A percentile compares a stretch with the other conserved stretches of the same genome.
These are phyloP conservation scores for Falco punctatus DNA, from an alignment of 2,113 vertebrate genomes.

Conservation along the genomic window DNA sequence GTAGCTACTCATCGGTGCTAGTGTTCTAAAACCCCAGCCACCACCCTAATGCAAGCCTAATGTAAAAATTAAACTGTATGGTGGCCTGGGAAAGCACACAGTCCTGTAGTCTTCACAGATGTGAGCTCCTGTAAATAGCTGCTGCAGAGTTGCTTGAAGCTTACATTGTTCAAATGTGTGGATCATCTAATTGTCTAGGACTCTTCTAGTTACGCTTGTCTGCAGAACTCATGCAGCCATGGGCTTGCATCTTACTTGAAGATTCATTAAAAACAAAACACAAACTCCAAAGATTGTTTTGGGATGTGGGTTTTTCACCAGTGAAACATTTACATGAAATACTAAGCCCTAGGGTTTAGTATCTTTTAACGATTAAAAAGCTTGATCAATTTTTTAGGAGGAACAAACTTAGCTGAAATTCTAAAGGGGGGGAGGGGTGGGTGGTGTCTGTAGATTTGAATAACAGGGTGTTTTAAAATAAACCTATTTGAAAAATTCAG, in stretches of 20 bases:
- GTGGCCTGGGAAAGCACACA: not conserved
- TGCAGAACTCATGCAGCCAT: not conserved
- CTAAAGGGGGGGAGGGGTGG: not conserved
- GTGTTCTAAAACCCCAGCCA: not conserved
- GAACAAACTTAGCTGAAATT: not conserved
- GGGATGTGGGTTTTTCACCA: not conserved
- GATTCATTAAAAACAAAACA: not conserved
- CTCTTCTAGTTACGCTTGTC: not conserved
- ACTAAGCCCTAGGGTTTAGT: not conserved
- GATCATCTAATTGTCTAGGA: not conserved
- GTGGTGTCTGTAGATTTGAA: not conserved
- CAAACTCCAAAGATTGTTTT: not conserved
- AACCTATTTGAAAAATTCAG: not conserved
- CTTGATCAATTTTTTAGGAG: not conserved
- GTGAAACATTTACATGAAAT: not conserved
- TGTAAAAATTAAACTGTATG: not conserved
- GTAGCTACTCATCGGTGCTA: not conserved
- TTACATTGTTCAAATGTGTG: not conserved
- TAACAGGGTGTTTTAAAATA: not conserved
- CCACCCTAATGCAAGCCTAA: not conserved
- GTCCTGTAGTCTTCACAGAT: not conserved
- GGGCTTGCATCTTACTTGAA: not conserved
- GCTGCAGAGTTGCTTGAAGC: not conserved
- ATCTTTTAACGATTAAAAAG: not conserved
- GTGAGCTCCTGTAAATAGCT: not conserved